These are phyloP conservation scores for Callionymus lyra DNA, from an alignment of 2,113 vertebrate species.

Conservation along the genomic window DNA sequence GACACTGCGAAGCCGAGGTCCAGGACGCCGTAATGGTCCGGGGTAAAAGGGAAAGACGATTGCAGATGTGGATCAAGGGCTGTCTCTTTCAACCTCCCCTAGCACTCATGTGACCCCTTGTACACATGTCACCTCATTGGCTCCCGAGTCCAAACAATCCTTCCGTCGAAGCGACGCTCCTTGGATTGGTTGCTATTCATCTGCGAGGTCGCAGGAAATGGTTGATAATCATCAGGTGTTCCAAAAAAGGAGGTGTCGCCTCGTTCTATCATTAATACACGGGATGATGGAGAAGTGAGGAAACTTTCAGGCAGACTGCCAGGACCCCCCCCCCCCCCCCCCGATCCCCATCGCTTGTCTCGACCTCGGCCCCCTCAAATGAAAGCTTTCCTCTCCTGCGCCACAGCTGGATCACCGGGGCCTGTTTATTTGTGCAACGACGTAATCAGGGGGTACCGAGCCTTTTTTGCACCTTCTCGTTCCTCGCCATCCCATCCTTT, in stretches of 20 bases:
- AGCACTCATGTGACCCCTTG: conserved; percentile 46
- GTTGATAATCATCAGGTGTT: conserved; percentile 27
- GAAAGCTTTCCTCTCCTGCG: conserved; percentile 51
- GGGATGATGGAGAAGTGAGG: too few species aligned
- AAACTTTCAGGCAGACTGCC: too few species aligned
- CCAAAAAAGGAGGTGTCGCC: conserved; percentile 16
- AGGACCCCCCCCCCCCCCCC: not conserved
- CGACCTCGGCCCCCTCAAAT: conserved; percentile 45
- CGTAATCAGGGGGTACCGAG: conserved; percentile 56
- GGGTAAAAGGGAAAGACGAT: conserved; percentile 60
- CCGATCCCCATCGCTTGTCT: conserved; percentile 22
- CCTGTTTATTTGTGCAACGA: conserved; percentile 64
- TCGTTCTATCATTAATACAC: not conserved
- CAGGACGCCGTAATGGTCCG: conserved; percentile 43
- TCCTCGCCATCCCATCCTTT: not conserved
- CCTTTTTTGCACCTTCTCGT: conserved; percentile 51
- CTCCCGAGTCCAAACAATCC: conserved; percentile 26
- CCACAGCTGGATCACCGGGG: conserved; percentile 51
- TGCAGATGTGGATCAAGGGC: conserved; percentile 58
- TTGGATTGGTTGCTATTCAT: conserved; percentile 36
- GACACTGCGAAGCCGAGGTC: conserved; percentile 41
- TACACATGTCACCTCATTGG: conserved; percentile 39
- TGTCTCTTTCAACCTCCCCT: conserved; percentile 32
- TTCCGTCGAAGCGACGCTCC: conserved; percentile 3
- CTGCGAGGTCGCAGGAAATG: conserved; percentile 26